Base-by-base conservation (phyloP, 2,888 invertebrate species). In the Acronicta alni region DNA sequence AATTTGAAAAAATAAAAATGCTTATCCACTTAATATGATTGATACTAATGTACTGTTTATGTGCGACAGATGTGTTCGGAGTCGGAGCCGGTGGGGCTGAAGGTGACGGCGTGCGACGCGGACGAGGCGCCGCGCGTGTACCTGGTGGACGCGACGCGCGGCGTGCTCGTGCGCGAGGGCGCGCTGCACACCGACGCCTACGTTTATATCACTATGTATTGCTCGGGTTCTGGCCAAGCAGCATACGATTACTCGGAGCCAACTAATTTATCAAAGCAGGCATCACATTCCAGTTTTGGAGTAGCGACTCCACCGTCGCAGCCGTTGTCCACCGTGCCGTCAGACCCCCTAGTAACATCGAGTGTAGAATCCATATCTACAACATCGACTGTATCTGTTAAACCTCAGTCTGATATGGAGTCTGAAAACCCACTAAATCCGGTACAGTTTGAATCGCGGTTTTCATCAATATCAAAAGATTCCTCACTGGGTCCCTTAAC, bases 71-170 rank as follows among this genome's bases (percentile, higher is more conserved):
- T 52, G n/a, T 68, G 67, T 32, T 12, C 23, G 3, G 41, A 41
- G 3, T 16, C 44, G 15, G 41, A 35, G n/a, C 44, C 57, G n/a
- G 52, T 47, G 26, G 67, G 67, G 9, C 15, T 68, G 35, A 39
- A 32, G 30, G 67, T 54, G 46, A 45, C 42, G 8, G 67, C 67
- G 30, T 68, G 67, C 15, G 67, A 67, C 45, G 8, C 1, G n/a
- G 57, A 46, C 15, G 32, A 37, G 20, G 62, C 57, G 15, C 67
- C 67, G 15, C 18, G 20, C 18, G 52, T 68, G 35, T 15, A 2
- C 30, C 12, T 67, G 39, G n/a, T 51, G 37, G 46, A 47, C 14
- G 7, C 30, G 23, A 2, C n/a, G 51, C 54, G 18, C 15, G 61
- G 54, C 17, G 6, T 51, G 10, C 57, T 61, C 18, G 26, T 35